Evolutionary conservation across 1,140 invertebrate genomes (phyloP), one percentile per base, ranked within the genome.

Genomic region (Apis laboriosa): DNA sequence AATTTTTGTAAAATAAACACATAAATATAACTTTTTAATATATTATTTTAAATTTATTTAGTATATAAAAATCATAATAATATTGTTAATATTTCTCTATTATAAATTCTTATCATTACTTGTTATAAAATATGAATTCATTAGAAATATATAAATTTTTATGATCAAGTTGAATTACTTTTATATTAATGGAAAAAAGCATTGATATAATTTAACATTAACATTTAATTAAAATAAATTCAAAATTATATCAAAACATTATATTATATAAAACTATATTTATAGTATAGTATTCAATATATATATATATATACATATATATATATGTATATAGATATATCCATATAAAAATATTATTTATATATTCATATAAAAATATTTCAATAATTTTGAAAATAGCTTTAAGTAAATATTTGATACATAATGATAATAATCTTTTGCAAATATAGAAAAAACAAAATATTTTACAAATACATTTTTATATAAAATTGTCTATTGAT

Each of bases 401-500:
- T 53, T 74, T 64, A 15, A 5, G 11, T 56, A 43, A 21, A 0
- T 21, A 49, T 72, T 49, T 43, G 8, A 63, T 60, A 34, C 19
- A 58, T 34, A 24, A 0, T 53, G 53, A 19, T 12, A n/a, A 75
- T 17, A 24, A 75, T 24, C 24, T 28, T 4, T 67, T 60, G 11
- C 15, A 12, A 67, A 19, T 13, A 53, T 53, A 11, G 24, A 21
- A 68, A 11, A 64, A 64, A 71, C 19, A 9, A 15, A 56, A 78
- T 77, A 70, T 64, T 28, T 78, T n/a, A 60, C n/a, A 17, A 53
- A 67, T 56, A 56, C 61, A 72, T 21, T 5, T 78, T 55, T 34
- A 34, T 58, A 12, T 64, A 72, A 19, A 64, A 79, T 70, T 75
- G 64, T 67, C 84, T 81, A 64, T 63, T 11, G 61, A 68, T 43